Conservation (phyloP, 2,888 invertebrate genomes). For the Choristoneura rosaceana region DNA sequence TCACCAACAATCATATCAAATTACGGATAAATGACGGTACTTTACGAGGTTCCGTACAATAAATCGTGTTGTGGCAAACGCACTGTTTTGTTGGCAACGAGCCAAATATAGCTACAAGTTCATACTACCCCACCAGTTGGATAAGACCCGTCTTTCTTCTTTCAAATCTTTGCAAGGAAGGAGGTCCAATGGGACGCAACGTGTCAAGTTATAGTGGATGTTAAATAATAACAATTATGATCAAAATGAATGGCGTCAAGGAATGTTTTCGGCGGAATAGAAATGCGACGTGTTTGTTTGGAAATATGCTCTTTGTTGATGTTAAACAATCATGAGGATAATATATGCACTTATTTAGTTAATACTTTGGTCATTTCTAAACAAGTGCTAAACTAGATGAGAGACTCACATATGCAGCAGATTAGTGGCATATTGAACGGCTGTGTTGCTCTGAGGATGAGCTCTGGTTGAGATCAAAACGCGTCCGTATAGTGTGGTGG, state of each 20-base stretch:
- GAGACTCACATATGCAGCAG: too few relatives aligned
- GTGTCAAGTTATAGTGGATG: slow-evolving; percentile 24
- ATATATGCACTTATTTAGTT: background rate
- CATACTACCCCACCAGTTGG: slow-evolving; percentile 37
- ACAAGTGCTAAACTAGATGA: too few relatives aligned
- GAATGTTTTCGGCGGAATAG: slow-evolving; percentile 30
- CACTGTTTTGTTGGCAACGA: slow-evolving; percentile 55
- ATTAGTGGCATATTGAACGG: too few relatives aligned
- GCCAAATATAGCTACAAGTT: slow-evolving; percentile 54
- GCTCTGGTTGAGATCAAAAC: too few relatives aligned
- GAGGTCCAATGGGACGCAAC: slow-evolving; percentile 26
- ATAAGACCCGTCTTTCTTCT: slow-evolving; percentile 34
- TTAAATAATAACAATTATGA: slow-evolving; percentile 41
- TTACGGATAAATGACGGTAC: slow-evolving; percentile 53
- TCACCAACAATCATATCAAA: slow-evolving; percentile 52
- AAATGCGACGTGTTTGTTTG: slow-evolving; percentile 33
- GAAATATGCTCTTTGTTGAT: slow-evolving; percentile 20
- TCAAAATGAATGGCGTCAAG: slow-evolving; percentile 35
- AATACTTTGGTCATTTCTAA: background rate
- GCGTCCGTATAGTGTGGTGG: too few relatives aligned
- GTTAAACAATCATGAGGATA: background rate
- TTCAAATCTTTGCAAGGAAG: background rate
- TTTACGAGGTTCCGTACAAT: slow-evolving; percentile 57
- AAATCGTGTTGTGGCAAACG: slow-evolving; percentile 60
- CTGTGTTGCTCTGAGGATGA: too few relatives aligned